A percentile compares a stretch with the other conserved stretches of the same genome.
These are phyloP conservation scores for Apistogramma diplotaenia DNA, from an alignment of 2,113 vertebrate genomes.

Conservation along the genomic window DNA sequence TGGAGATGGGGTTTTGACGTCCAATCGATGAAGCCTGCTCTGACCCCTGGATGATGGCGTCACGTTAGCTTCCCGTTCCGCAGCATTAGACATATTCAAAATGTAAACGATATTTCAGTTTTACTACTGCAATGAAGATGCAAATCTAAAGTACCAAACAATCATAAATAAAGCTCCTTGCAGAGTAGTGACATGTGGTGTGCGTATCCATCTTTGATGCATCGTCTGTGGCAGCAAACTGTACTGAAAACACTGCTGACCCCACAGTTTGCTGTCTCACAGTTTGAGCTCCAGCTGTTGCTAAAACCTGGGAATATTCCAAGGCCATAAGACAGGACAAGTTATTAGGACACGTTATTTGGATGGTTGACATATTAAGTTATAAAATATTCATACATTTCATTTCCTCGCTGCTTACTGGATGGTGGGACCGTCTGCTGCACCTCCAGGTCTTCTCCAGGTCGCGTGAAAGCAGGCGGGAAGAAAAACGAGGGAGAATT, in stretches of 20 bases:
- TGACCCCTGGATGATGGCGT: too few species aligned
- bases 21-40: too few species aligned
- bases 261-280: neutral
- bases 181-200: too few species aligned
- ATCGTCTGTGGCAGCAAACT: neutral
- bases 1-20: too few species aligned
- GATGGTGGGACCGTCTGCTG: neutral
- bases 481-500: neutral
- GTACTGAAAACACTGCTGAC: neutral
- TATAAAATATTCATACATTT: neutral
- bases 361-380: neutral
- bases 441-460: neutral
- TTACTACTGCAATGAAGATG: too few species aligned
- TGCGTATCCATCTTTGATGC: neutral
- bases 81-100: too few species aligned
- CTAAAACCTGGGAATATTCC: neutral
- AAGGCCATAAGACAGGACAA: neutral
- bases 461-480: too few species aligned
- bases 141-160: too few species aligned
- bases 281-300: too few species aligned
- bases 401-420: neutral
- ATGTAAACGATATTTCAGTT: too few species aligned
- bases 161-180: too few species aligned
- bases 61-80: too few species aligned
- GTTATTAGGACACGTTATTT: neutral